Evolutionary conservation across 2,888 invertebrate species (phyloP), one percentile per base, ranked within the genome.

Genomic region (Uloborus plumipes): DNA sequence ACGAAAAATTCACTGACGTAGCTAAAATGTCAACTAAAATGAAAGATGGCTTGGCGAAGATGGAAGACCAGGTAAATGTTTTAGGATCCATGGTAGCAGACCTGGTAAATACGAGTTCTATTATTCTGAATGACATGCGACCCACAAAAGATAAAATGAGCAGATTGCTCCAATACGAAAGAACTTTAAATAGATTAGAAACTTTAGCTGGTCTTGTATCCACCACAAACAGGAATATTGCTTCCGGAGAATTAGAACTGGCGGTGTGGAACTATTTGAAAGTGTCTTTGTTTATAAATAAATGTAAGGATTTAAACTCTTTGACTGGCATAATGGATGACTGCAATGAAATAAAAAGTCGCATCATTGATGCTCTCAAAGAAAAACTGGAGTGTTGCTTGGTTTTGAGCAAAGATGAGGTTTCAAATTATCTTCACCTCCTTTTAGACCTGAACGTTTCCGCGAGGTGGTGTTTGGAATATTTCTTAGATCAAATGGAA

Each of bases 21-120:
- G 50, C 74, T 4, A 47, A 47, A 50, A 65, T 81, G 2, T 20
- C 75, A 15, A 53, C 70, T 3, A 74, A 26, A 18, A 81, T 81
- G 49, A 74, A 61, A 14, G 13, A n/a, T 0, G 58, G 70, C n/a
- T 65, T 74, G 15, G 31, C 15, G 13, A 51, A 20, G 22, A 81
- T 81, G 74, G 69, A 26, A 0, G 22, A 65, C 0, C 65, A 81
- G 14, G 31, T 65, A 16, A 14, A 59, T 7, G 9, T 50, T 13
- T 51, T 80, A 0, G 53, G 59, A 9, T 11, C 22, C 11, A 69
- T 58, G 31, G 65, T 74, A 51, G 50, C 18, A n/a, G 18, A 7
- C 4, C 9, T 74, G 1, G 69, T 47, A 2, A 18, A 20, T 7
- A 64, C 51, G 3, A 74, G 74, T 22, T 39, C 69, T 20, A 31